Evolutionary conservation across 2,888 invertebrate genomes (phyloP).

Genomic region (Tipula helvola): DNA sequence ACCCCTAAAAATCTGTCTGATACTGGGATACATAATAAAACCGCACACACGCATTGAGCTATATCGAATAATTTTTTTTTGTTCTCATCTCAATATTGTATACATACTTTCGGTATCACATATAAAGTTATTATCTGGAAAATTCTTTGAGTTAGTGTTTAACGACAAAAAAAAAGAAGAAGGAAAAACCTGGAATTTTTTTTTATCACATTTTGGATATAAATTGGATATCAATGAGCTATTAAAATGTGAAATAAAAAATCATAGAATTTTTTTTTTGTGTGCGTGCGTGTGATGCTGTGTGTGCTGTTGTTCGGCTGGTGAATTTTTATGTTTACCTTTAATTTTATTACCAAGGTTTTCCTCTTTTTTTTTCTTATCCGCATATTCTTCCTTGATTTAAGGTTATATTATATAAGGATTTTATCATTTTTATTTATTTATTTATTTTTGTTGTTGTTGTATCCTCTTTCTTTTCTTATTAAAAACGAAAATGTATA

Average conservation of each 20-base stretch:
- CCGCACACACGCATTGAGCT: not conserved
- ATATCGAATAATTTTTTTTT: not conserved
- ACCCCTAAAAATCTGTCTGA: not conserved
- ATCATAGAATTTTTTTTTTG: not conserved
- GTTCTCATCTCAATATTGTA: not conserved
- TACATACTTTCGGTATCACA: not conserved
- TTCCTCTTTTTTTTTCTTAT: not conserved
- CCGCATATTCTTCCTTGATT: not conserved
- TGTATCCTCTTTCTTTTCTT: not conserved
- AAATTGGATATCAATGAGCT: slow-evolving; percentile 4
- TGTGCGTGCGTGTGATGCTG: not conserved
- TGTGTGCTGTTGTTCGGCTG: not conserved
- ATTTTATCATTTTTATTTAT: not conserved
- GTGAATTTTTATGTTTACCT: not conserved
- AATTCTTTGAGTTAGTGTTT: not conserved
- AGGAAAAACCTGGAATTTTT: not conserved
- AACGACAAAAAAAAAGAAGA: not conserved
- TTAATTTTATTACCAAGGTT: not conserved
- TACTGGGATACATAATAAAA: not conserved
- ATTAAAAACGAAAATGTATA: not conserved
- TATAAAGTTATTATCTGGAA: not conserved
- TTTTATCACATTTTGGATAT: slow-evolving; percentile 1
- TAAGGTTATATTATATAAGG: not conserved
- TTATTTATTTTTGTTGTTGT: not conserved
- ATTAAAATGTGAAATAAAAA: not conserved